A percentile compares a stretch with the other conserved stretches of the same genome.
phyloP scores from a whole-genome alignment of 2,797 vertebrate genomes.

The Hippoglossus hippoglossus region DNA sequence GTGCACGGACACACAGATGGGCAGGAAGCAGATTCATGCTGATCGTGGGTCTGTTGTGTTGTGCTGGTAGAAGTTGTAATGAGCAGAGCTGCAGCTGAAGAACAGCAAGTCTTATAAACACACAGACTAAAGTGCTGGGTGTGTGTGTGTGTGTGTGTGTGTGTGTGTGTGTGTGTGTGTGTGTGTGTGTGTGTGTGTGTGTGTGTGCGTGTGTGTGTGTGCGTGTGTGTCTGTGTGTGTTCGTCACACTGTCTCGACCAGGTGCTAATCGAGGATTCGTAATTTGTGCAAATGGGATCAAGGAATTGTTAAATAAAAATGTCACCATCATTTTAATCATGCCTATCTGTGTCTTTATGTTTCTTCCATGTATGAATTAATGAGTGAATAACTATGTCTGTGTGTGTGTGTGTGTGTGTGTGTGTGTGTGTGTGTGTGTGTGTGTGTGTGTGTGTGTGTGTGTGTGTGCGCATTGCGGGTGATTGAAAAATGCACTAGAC shows the following conservation, averaged over 20 bases:
- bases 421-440: no score
- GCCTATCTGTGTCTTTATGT: no score
- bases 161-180: background rate
- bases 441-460: no score
- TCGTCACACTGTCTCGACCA: slow-evolving; percentile 42
- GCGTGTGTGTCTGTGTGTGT: no score
- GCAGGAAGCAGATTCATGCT: background rate
- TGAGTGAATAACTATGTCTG: no score
- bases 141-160: slow-evolving; percentile 30
- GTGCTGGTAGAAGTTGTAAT: slow-evolving; percentile 23
- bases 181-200: slow-evolving; percentile 29
- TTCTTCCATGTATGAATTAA: background rate
- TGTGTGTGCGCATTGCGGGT: background rate
- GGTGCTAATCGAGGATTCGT: slow-evolving; percentile 71
- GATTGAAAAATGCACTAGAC: background rate
- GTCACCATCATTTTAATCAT: no score
- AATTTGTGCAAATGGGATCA: slow-evolving; percentile 47
- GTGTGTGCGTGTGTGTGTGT: slow-evolving; percentile 9
- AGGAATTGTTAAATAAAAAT: no score
- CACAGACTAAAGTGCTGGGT: slow-evolving; percentile 10
- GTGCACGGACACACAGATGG: no score
- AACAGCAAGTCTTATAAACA: slow-evolving; percentile 24
- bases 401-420: no score
- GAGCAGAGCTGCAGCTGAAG: slow-evolving; percentile 29
- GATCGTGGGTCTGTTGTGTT: slow-evolving; percentile 20